Base-by-base conservation (phyloP, 1,140 invertebrate genomes). In the Drosophila malerkotliana region DNA sequence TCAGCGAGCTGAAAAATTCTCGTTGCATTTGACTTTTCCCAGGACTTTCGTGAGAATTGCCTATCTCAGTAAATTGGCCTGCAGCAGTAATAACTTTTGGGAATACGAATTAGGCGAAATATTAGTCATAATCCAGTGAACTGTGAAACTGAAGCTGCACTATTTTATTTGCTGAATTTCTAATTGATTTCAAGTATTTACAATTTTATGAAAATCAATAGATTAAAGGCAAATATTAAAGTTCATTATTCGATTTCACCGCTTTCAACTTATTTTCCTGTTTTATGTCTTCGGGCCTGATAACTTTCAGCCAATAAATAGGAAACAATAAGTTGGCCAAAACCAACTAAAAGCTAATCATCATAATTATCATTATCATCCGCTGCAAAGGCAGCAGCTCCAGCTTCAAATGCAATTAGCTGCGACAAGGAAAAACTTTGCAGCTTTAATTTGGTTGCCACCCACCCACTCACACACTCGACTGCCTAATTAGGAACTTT, bases 401-500 rank as follows among this genome's bases (percentile, higher is more conserved):
- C 39, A 77, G 85, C 73, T 85, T 58, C 28, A 71, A 85, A 64
- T 85, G 82, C 77, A 81, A 75, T 85, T 78, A 85, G 61, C 73
- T 64, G 57, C 48, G 39, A 71, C 58, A 78, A 72, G 48, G 58
- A 44, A 57, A 80, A 85, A 61, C 71, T 85, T 80, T 67, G 47
- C 64, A 48, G 56, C 64, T 64, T 60, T 63, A 52, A 63, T 48
- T 75, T 63, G 54, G 39, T 28, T 44, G 39, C 32, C 44, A 2
- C 34, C 47, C 34, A 37, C 49, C 9, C 39, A 32, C 61, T 32
- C 67, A 57, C 55, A 58, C 55, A 54, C 32, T 62, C 69, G 18
- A 55, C 54, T 51, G 78, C 58, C 82, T 88, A 87, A 87, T 87
- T 87, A 87, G 55, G 71, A 88, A 82, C 78, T 79, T 87, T 84